Conservation (phyloP, 2,888 invertebrate genomes). For the Tipula unca region DNA sequence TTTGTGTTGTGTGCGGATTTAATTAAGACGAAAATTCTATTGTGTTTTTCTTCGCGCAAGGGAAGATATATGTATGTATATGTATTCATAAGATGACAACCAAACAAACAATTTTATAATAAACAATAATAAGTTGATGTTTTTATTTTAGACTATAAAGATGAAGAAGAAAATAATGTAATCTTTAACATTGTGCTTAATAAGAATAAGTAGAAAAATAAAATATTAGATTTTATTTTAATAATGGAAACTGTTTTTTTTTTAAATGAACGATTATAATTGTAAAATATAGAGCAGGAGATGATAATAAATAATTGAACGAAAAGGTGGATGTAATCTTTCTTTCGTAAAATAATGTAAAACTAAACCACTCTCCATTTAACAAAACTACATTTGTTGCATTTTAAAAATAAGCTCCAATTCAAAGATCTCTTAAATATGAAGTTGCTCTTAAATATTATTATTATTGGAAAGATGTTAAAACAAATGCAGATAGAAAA, state of each 20-base stretch:
- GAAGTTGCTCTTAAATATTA: too few relatives aligned
- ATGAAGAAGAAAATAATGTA: neutral
- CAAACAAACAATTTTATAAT: neutral
- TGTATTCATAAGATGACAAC: neutral
- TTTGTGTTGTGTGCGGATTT: slow-evolving; percentile 8
- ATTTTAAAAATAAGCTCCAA: too few relatives aligned
- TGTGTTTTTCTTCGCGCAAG: neutral
- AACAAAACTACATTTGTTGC: too few relatives aligned
- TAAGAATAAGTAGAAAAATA: neutral
- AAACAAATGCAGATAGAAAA: too few relatives aligned
- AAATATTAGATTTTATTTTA: neutral
- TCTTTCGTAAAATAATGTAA: too few relatives aligned
- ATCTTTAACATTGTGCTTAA: neutral
- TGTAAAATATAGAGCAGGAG: neutral
- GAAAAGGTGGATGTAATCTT: too few relatives aligned
- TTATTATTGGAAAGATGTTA: too few relatives aligned
- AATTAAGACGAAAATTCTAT: neutral
- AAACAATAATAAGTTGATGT: neutral
- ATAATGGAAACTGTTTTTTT: neutral
- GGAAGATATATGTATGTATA: neutral
- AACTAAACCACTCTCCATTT: too few relatives aligned
- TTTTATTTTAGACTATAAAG: neutral
- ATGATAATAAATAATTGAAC: neutral
- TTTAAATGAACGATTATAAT: neutral
- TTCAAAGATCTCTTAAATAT: too few relatives aligned